These are phyloP conservation scores for Petrocephalus sullivani DNA, from an alignment of 2,797 vertebrate species.

Conservation along the genomic window DNA sequence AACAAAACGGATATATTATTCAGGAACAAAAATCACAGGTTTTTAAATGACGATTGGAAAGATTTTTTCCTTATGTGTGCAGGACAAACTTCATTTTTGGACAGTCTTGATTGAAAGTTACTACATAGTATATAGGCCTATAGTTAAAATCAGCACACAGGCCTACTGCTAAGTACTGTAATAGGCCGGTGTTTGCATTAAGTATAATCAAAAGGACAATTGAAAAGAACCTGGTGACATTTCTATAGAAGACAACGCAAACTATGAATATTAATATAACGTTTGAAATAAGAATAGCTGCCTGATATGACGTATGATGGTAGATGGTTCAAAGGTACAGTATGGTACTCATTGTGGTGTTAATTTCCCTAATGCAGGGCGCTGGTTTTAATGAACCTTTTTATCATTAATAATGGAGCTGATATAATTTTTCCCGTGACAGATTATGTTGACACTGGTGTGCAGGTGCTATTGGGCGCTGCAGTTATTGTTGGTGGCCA, in stretches of 20 bases:
- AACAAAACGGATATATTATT: not conserved
- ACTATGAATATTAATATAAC: slow-evolving; percentile 24
- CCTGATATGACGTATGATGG: slow-evolving; percentile 51
- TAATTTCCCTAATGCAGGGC: slow-evolving; percentile 60
- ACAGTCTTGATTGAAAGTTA: not conserved
- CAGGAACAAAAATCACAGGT: not conserved
- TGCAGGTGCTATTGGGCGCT: slow-evolving; percentile 66
- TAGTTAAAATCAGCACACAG: not conserved
- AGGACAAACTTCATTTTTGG: not conserved
- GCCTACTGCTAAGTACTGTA: not conserved
- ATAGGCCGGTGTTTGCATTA: not conserved
- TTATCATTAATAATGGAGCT: slow-evolving; percentile 63
- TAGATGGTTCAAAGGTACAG: slow-evolving; percentile 64
- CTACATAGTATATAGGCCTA: not conserved
- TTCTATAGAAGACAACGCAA: not conserved
- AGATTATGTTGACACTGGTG: slow-evolving; percentile 41
- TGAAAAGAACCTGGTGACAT: not conserved
- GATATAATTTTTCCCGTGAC: slow-evolving; percentile 28
- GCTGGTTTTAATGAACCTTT: slow-evolving; percentile 54
- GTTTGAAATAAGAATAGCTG: not conserved
- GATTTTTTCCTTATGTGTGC: not conserved
- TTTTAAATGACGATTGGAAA: not conserved
- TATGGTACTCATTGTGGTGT: slow-evolving; percentile 62
- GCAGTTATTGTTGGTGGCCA: slow-evolving; percentile 24
- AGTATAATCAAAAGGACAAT: not conserved